Conservation (phyloP, 1,140 invertebrate species). For the Megalopta genalis region DNA sequence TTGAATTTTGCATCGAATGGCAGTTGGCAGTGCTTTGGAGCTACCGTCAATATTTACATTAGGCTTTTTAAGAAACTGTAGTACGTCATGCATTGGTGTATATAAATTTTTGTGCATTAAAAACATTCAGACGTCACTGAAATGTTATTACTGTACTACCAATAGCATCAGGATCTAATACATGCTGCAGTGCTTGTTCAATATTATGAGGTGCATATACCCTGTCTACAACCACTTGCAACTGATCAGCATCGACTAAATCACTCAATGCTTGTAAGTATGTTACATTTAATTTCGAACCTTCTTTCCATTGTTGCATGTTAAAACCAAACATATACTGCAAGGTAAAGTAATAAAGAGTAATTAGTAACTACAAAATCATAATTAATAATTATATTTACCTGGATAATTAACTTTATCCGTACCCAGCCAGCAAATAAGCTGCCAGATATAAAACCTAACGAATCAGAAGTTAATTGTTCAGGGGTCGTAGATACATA, state of each 20-base stretch:
- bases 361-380: neutral
- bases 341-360: conserved; percentile 46
- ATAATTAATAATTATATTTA: conserved; percentile 47
- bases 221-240: conserved; percentile 83
- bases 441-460: conserved; percentile 80
- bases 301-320: conserved; percentile 75
- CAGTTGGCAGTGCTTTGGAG: conserved; percentile 32
- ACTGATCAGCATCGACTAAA: conserved; percentile 80
- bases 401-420: conserved; percentile 76
- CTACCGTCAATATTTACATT: conserved; percentile 25
- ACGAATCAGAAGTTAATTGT: conserved; percentile 80
- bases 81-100: conserved; percentile 22
- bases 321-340: conserved; percentile 76
- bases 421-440: conserved; percentile 79
- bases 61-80: conserved; percentile 19
- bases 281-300: conserved; percentile 76
- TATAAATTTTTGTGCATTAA: conserved; percentile 13
- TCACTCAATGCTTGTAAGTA: conserved; percentile 80
- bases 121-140: conserved; percentile 75
- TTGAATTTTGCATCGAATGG: conserved; percentile 3
- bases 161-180: conserved; percentile 84
- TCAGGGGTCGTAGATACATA: conserved; percentile 80
- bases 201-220: conserved; percentile 86
- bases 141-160: conserved; percentile 89
- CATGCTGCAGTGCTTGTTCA: conserved; percentile 85